Evolutionary conservation across 2,113 vertebrate genomes (phyloP).

Genomic region (Hepsetus odoe): DNA sequence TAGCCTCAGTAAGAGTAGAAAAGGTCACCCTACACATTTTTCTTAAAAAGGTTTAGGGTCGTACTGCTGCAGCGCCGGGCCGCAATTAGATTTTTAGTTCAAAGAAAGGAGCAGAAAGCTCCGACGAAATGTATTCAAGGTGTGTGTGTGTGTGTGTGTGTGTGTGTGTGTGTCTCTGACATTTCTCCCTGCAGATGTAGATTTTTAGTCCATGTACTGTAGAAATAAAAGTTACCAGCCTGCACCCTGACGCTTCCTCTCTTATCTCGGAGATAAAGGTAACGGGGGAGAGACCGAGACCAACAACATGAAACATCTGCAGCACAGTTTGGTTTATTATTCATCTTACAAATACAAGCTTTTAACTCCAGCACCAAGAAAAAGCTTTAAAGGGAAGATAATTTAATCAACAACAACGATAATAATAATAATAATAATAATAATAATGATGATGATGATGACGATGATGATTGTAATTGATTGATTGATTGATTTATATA

Average conservation of each 20-base stretch:
- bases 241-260: background rate
- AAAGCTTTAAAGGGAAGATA: no score
- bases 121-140: background rate
- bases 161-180: background rate
- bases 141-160: background rate
- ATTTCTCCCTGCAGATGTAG: background rate
- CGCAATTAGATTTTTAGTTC: background rate
- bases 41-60: background rate
- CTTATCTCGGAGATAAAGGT: background rate
- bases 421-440: no score
- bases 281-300: no score
- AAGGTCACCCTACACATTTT: background rate
- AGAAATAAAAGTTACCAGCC: conserved; percentile 1
- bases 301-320: no score
- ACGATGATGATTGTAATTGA: no score
- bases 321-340: no score
- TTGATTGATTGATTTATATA: no score
- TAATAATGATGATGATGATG: no score
- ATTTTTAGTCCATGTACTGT: background rate
- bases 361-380: no score
- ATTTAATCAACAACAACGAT: no score
- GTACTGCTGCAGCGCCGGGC: background rate
- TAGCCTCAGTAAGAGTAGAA: background rate
- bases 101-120: background rate
- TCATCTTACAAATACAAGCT: no score